Evolutionary conservation across 2,888 invertebrate genomes (phyloP).

Genomic region (Synanthedon formicaeformis): DNA sequence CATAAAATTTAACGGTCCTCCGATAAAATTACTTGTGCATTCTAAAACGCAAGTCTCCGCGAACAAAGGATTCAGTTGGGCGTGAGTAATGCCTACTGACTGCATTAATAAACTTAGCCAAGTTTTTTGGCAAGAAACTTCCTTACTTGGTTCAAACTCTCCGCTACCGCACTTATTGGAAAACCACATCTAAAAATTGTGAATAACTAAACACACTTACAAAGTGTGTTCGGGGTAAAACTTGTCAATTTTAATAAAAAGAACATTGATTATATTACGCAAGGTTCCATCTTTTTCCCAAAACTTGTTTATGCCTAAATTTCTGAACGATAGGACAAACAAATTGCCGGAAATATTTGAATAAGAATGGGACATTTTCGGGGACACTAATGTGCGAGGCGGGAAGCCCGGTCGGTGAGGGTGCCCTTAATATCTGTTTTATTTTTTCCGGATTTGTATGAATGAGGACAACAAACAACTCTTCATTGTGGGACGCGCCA

Average conservation of each 20-base stretch:
- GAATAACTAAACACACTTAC: neutral
- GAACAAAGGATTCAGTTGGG: slow-evolving; percentile 42
- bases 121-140: slow-evolving; percentile 56
- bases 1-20: slow-evolving; percentile 16
- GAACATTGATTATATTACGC: slow-evolving; percentile 5
- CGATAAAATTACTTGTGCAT: slow-evolving; percentile 25
- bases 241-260: neutral
- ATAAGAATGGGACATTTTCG: slow-evolving; percentile 62
- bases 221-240: neutral
- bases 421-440: slow-evolving; percentile 61
- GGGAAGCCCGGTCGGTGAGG: slow-evolving; percentile 44
- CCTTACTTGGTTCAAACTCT: slow-evolving; percentile 18
- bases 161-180: slow-evolving; percentile 8
- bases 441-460: slow-evolving; percentile 68
- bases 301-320: slow-evolving; percentile 31
- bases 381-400: slow-evolving; percentile 64
- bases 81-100: slow-evolving; percentile 43
- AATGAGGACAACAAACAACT: slow-evolving; percentile 54
- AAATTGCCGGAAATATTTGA: slow-evolving; percentile 68
- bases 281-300: slow-evolving; percentile 29
- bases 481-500: slow-evolving; percentile 42
- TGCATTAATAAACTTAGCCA: slow-evolving; percentile 47
- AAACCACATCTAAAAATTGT: neutral
- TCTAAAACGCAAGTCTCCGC: slow-evolving; percentile 15
- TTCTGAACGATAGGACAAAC: slow-evolving; percentile 57